Evolutionary conservation across 1,140 invertebrate species (phyloP).

Genomic region (Dendrolimus punctatus): DNA sequence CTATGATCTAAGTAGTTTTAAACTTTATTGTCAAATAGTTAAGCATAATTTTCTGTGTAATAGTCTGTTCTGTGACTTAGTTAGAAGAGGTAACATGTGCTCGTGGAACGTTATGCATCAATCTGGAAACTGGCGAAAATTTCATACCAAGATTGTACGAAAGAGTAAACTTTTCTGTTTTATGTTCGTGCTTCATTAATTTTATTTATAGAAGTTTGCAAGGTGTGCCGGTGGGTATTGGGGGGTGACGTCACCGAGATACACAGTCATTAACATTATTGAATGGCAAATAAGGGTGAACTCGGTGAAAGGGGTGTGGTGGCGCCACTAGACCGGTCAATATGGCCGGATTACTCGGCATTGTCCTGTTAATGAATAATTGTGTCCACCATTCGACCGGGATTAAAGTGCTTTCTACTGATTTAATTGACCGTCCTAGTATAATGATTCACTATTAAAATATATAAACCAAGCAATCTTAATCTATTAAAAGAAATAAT

Average conservation of each 20-base stretch:
- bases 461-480: slow-evolving; percentile 30
- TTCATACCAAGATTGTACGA: no score
- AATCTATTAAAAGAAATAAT: slow-evolving; percentile 20
- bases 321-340: slow-evolving; percentile 43
- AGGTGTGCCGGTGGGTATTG: no score
- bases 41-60: no score
- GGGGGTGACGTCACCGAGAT: not conserved
- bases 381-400: slow-evolving; percentile 51
- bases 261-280: slow-evolving; percentile 13
- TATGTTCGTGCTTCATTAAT: no score
- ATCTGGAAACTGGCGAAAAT: no score
- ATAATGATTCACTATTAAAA: slow-evolving; percentile 50
- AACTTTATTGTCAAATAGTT: no score
- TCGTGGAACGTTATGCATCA: no score
- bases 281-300: slow-evolving; percentile 36
- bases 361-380: slow-evolving; percentile 61
- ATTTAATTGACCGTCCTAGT: slow-evolving; percentile 59
- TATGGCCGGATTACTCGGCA: slow-evolving; percentile 53
- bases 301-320: slow-evolving; percentile 17
- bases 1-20: no score
- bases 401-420: slow-evolving; percentile 44
- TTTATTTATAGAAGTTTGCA: no score
- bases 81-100: no score
- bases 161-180: no score
- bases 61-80: no score